phyloP scores from a whole-genome alignment of 1,140 invertebrate species.

The Leptopilina boulardi region DNA sequence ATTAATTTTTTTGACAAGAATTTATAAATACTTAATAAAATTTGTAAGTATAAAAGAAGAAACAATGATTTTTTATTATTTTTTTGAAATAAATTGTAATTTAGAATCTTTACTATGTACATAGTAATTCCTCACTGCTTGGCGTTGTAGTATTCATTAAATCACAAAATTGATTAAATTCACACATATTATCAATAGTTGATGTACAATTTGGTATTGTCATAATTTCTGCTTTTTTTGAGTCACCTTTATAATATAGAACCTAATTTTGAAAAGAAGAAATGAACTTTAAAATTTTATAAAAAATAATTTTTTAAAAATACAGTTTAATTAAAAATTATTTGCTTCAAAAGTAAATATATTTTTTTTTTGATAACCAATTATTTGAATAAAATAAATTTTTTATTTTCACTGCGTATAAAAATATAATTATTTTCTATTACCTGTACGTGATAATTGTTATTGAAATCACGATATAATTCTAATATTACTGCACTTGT shows the following conservation, averaged over 20 bases:
- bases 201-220: not conserved
- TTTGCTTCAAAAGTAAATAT: not conserved
- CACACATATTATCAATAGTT: not conserved
- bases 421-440: not conserved
- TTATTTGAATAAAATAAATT: not conserved
- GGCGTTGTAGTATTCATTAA: no score
- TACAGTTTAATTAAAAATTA: no score
- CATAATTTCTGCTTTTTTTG: not conserved
- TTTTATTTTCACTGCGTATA: no score
- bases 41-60: no score
- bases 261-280: not conserved
- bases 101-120: not conserved
- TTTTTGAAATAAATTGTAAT: no score
- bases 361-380: no score
- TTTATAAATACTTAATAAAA: no score
- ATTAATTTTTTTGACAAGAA: no score
- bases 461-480: not conserved
- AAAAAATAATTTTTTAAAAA: not conserved
- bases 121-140: not conserved
- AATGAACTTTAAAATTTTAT: not conserved
- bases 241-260: not conserved
- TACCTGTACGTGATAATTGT: not conserved
- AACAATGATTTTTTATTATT: no score
- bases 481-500: conserved; percentile 5
- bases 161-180: not conserved